Evolutionary conservation across 2,888 invertebrate genomes (phyloP).

Genomic region (Acleris holmiana): DNA sequence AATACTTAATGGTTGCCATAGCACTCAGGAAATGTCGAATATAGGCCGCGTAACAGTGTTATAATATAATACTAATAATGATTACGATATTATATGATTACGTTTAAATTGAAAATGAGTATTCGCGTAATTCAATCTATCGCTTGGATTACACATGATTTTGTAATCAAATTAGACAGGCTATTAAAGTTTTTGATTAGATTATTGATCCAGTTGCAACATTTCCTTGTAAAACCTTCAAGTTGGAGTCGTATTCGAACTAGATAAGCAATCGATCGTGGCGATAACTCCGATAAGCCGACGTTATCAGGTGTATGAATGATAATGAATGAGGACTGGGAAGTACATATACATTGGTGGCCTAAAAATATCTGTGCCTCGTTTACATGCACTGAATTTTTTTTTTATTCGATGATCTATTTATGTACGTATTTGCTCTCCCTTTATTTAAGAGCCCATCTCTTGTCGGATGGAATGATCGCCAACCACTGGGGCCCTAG

Average conservation of each 20-base stretch:
- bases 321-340: slow-evolving; percentile 7
- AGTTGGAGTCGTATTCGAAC: slow-evolving; percentile 18
- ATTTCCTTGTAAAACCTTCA: slow-evolving; percentile 6
- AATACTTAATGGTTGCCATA: no score
- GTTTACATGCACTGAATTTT: not conserved
- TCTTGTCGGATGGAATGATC: no score
- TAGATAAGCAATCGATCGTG: slow-evolving; percentile 52
- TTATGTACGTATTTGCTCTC: no score
- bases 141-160: not conserved
- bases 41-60: no score
- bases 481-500: no score
- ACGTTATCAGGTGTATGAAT: slow-evolving; percentile 45
- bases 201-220: slow-evolving; percentile 1
- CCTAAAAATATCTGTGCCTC: slow-evolving; percentile 4
- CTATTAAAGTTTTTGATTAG: not conserved
- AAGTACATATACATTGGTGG: not conserved
- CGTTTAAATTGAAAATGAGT: no score
- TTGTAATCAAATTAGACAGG: not conserved
- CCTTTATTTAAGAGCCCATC: no score
- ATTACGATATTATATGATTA: no score
- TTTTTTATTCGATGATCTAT: no score
- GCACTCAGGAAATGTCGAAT: no score
- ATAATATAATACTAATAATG: no score
- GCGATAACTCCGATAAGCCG: slow-evolving; percentile 54
- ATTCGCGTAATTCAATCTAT: not conserved